Evolutionary conservation across 2,888 invertebrate species (phyloP), one percentile per base, ranked within the genome.

Genomic region (Athalia cordata): DNA sequence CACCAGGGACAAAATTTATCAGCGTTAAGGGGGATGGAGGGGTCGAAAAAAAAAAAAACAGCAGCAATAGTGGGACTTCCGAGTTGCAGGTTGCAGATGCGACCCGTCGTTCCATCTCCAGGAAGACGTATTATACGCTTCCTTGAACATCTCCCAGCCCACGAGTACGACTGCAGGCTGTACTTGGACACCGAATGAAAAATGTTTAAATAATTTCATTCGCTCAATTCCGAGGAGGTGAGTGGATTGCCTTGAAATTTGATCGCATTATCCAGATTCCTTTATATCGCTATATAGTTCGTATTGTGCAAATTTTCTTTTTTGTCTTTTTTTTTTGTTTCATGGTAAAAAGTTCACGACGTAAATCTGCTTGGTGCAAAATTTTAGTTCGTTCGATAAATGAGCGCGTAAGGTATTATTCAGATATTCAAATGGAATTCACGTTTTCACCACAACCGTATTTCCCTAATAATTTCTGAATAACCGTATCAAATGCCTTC

Each of bases 31-130:
- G 74, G 29, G 15, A 47, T 45, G 8, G n/a, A 15, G 11, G 59
- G 15, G 62, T 5, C n/a, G 15, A 29, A 2, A 29, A 29, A 29
- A 2, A 29, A 29, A 29, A 29, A 29, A 29, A 29, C 29, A 29
- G 29, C 29, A 29, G 29, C 29, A 29, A 11, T 49, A 49, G 47
- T 15, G 62, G 62, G 75, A 75, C 47, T 57, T 72, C 52, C 45
- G 47, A 50, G 61, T 29, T 75, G 75, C 75, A 75, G 15, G 62
- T 62, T 64, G 75, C 75, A 75, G 75, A 75, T 75, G 75, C 75
- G 75, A 75, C 75, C 72, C 59, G 72, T 72, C 75, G 55, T 62
- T 62, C 62, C 64, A 29, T 75, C 62, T 75, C 50, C 50, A 50
- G 15, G 15, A 75, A 62, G 75, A 75, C 50, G 13, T 62, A 75